These are phyloP conservation scores for Ptilonorhynchus violaceus DNA, from an alignment of 2,113 vertebrate species.

Conservation along the genomic window DNA sequence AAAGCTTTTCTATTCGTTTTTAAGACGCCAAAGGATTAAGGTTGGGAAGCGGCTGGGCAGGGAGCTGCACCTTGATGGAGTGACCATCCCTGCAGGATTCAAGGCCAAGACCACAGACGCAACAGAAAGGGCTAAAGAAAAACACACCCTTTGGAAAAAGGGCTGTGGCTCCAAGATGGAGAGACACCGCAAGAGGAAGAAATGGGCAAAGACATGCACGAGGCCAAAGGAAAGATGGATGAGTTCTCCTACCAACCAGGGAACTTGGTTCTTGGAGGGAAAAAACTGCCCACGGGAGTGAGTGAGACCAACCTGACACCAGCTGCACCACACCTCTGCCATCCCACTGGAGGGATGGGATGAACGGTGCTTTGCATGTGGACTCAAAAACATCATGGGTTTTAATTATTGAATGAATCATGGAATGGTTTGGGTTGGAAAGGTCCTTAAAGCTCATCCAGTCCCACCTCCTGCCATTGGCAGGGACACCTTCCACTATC, in stretches of 20 bases:
- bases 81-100: neutral
- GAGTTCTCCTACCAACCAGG: neutral
- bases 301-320: neutral
- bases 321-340: neutral
- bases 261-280: neutral
- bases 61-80: neutral
- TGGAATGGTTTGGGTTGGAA: neutral
- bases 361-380: rapidly evolving
- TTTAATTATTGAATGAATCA: neutral
- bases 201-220: rapidly evolving
- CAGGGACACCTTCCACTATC: rapidly evolving
- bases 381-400: rapidly evolving
- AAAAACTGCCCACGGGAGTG: rapidly evolving
- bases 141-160: rapidly evolving
- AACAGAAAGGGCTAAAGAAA: neutral
- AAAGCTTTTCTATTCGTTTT: neutral
- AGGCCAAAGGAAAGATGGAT: neutral
- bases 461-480: neutral
- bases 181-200: neutral
- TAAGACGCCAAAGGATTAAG: neutral
- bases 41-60: neutral
- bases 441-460: neutral
- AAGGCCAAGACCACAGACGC: neutral
- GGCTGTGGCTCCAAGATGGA: rapidly evolving
- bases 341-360: rapidly evolving